Base-by-base conservation (phyloP, 2,797 vertebrate genomes). In the Naso thynnoides region DNA sequence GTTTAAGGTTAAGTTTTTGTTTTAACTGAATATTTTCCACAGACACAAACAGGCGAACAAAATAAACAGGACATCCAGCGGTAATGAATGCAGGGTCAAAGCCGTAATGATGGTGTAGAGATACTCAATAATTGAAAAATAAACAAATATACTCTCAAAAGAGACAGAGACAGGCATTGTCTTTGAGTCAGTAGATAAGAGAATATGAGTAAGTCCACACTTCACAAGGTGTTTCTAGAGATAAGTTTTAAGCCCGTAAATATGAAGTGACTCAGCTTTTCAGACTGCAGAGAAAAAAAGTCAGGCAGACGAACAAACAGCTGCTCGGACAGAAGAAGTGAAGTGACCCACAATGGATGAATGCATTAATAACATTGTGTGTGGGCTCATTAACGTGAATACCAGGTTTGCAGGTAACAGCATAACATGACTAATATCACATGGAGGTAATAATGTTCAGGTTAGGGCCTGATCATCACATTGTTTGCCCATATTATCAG, bases 231-330 rank as follows among this genome's bases (percentile, higher is more conserved):
- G 66, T 36, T 76, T 76, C 52, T 16, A 0, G 49, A 78, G 85
- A 83, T 85, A 74, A 45, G 48, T 71, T 66, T 45, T 19, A n/a
- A 56, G 56, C 29, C 63, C 24, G 24, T 31, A n/a, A 31, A 41
- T 53, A 68, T 23, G n/a, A 42, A 61, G 55, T 76, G 68, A 85
- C 38, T 86, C 76, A 61, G 61, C 58, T 16, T 56, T 55, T 70
- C 36, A 42, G 31, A 42, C 31, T 55, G 59, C 52, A 47, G 57
- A 3, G 38, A 38, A 44, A 62, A 68, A 71, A 21, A 56, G n/a
- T n/a, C 52, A 38, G 58, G 48, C n/a, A 48, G 31, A 36, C 2
- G 13, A 49, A 36, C 27, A 24, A 15, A 66, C 52, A 50, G 47
- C n/a, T 38, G 64, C 8, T 41, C 6, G 36, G 48, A 56, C 42